A percentile compares a stretch with the other conserved stretches of the same genome.
Evolutionary conservation across 2,888 invertebrate genomes (phyloP).

Genomic region (Macrosoma leucophasiata): DNA sequence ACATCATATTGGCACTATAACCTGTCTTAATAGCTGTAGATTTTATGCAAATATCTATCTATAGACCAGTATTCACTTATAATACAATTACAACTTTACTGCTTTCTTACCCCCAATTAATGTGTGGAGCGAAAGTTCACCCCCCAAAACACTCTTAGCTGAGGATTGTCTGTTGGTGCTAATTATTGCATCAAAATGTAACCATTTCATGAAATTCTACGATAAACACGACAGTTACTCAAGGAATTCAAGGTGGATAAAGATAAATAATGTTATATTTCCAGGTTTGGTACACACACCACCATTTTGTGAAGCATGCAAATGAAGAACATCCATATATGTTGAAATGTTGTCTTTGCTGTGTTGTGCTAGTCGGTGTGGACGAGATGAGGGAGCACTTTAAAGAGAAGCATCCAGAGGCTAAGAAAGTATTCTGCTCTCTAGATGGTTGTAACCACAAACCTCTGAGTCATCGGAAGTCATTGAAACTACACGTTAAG

Average conservation of each 20-base stretch:
- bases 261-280: slow-evolving; percentile 18
- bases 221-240: no score
- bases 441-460: slow-evolving; percentile 53
- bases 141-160: no score
- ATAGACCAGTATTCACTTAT: no score
- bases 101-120: no score
- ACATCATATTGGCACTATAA: no score
- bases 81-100: no score
- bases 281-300: slow-evolving; percentile 61
- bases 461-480: slow-evolving; percentile 59
- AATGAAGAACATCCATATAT: slow-evolving; percentile 34
- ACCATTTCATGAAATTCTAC: no score
- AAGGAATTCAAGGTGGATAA: background rate
- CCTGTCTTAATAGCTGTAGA: no score
- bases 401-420: slow-evolving; percentile 46
- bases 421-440: slow-evolving; percentile 56
- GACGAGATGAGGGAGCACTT: slow-evolving; percentile 59
- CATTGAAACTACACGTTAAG: slow-evolving; percentile 62
- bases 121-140: no score
- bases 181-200: no score
- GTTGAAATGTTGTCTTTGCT: slow-evolving; percentile 59
- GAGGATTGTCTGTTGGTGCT: no score
- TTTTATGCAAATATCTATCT: no score
- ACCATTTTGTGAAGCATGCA: slow-evolving; percentile 48
- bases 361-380: slow-evolving; percentile 41